A percentile compares a stretch with the other conserved stretches of the same genome.
Conservation (phyloP, 2,113 vertebrate species). For the Barbus barbus region DNA sequence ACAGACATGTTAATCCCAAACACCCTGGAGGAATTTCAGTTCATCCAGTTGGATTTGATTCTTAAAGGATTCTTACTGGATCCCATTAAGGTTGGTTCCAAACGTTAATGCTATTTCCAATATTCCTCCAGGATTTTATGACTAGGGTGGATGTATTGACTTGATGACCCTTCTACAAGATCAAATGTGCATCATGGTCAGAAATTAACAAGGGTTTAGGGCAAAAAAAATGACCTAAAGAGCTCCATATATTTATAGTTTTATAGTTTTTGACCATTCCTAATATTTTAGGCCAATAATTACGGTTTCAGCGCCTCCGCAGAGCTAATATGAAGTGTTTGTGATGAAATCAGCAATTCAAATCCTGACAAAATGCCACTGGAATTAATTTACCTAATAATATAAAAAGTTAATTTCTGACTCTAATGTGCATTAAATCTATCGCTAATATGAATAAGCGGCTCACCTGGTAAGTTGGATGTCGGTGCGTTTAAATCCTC, state of each 20-base stretch:
- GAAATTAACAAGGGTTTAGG: not conserved
- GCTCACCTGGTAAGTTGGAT: slow-evolving; percentile 47
- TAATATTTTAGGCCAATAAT: not conserved
- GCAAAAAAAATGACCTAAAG: not conserved
- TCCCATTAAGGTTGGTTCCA: no score
- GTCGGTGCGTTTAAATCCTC: slow-evolving; percentile 32
- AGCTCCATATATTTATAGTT: not conserved
- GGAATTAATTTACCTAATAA: not conserved
- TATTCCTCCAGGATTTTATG: not conserved
- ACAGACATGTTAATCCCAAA: not conserved
- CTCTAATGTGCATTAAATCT: no score
- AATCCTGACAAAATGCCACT: not conserved
- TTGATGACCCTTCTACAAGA: not conserved
- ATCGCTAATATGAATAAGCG: not conserved
- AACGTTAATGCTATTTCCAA: not conserved
- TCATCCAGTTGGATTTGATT: not conserved
- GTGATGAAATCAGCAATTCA: not conserved
- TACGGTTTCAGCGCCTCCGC: not conserved
- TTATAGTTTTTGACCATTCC: no score
- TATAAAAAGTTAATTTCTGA: not conserved
- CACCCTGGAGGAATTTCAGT: not conserved
- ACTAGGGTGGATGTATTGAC: not conserved
- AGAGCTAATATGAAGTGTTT: not conserved
- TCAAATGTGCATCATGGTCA: not conserved
- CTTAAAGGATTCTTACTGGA: not conserved